Evolutionary conservation across 92 coral and sea anemone species (phyloP).

Genomic region (Epizoanthus fatuus): DNA sequence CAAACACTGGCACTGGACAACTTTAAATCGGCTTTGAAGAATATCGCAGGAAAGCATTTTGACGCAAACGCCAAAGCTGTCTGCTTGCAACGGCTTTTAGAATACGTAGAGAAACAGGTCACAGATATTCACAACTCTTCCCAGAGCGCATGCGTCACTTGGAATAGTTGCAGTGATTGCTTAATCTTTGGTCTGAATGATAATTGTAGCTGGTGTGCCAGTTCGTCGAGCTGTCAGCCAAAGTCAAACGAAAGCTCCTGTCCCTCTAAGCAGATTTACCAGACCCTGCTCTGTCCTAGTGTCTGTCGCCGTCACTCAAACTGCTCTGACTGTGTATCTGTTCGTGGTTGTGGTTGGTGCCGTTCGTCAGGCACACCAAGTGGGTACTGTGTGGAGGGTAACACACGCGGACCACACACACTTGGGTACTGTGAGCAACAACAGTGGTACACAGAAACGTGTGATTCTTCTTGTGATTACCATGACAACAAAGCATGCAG

Average conservation of each 20-base stretch:
- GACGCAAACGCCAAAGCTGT: background rate
- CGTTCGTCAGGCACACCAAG: background rate
- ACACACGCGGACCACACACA: conserved; percentile 11
- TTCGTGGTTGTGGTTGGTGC: conserved; percentile 67
- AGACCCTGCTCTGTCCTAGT: conserved; percentile 40
- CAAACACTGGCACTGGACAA: background rate
- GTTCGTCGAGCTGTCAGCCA: conserved; percentile 25
- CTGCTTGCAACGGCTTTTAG: conserved; percentile 41
- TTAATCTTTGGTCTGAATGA: conserved; percentile 42
- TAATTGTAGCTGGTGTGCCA: conserved; percentile 71
- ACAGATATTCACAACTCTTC: background rate
- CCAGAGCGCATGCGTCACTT: conserved; percentile 24
- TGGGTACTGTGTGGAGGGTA: conserved; percentile 50
- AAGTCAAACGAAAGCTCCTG: conserved; percentile 3
- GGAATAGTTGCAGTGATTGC: conserved; percentile 60
- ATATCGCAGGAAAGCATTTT: background rate
- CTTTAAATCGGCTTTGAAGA: background rate
- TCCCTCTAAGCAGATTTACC: background rate
- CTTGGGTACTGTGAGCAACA: conserved; percentile 31
- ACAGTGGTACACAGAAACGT: conserved; percentile 53
- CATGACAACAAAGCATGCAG: conserved; percentile 39
- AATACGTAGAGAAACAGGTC: conserved; percentile 14
- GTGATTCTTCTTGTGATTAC: conserved; percentile 39
- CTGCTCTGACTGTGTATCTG: conserved; percentile 52
- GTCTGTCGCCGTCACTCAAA: conserved; percentile 21